Base-by-base conservation (phyloP, 2,888 invertebrate genomes). In the Drosophila meridiana region DNA sequence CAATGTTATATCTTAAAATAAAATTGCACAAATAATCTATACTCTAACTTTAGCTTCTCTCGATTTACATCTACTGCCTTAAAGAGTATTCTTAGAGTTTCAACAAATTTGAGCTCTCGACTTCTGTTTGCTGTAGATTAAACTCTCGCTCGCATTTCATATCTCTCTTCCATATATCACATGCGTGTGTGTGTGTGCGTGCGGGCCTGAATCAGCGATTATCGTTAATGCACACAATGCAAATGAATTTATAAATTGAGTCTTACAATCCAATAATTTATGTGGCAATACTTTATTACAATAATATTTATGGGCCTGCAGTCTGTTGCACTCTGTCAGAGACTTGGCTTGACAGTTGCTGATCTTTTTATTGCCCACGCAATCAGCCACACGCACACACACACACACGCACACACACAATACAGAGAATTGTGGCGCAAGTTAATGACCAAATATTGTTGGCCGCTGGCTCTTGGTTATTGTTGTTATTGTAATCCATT, bases 401-500 rank as follows among this genome's bases (percentile, higher is more conserved):
- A 30, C 42, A 48, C 50, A 45, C 13, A 30, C 20, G 4, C 28
- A 13, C 13, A 9, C 43, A 8, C 48, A 58, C 52, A 7, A 48
- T 47, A 36, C 8, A 34, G 7, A 34, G 59, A 73, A 76, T 72
- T 85, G 86, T 61, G 80, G 69, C 69, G 60, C 67, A 68, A 73
- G 68, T 80, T 90, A 82, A 85, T 90, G 86, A 76, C 78, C 78
- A 82, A 87, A 80, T 86, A 78, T 79, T 81, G 66, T 68, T 76
- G 77, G 56, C 53, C 45, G 59, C 36, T 38, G 38, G 59, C 50
- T 42, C 40, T 42, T 60, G 60, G 42, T 43, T 43, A 69, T 73
- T 80, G 57, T 69, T 76, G 78, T 77, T 82, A 73, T 89, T 90
- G 90, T 80, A 82, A 75, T 82, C 71, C 88, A 90, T 90, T 89